Conservation (phyloP, 1,140 invertebrate species). For the Ladona fulva region DNA sequence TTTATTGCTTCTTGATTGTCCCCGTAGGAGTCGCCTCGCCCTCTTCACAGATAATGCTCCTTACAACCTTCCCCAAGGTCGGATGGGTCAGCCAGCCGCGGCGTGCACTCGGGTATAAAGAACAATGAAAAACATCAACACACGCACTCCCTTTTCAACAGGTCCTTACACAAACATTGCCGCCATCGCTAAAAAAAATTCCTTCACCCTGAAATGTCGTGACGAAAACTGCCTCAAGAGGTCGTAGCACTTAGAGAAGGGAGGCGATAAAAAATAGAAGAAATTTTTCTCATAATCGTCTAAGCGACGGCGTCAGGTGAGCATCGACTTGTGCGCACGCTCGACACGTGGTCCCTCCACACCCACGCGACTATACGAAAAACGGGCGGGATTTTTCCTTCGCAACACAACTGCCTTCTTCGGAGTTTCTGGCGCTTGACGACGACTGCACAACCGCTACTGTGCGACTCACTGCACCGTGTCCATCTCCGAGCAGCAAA, state of each 20-base stretch:
- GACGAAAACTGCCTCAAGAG: neutral
- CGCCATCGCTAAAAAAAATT: no score
- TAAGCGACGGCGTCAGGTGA: neutral
- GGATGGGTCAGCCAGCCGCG: neutral
- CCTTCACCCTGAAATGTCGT: no score
- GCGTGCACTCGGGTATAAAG: neutral
- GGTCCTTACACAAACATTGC: no score
- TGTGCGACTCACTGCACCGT: no score
- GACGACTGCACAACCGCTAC: no score
- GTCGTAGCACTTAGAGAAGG: neutral
- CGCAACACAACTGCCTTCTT: no score
- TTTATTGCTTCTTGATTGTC: neutral
- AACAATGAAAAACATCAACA: neutral
- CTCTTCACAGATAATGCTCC: constrained; percentile 1
- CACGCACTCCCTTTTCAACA: no score
- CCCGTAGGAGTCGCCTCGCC: neutral
- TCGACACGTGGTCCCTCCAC: neutral
- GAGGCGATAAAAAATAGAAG: neutral
- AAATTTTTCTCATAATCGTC: neutral
- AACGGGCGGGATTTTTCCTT: neutral
- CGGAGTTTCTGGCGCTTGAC: no score
- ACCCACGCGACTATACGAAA: neutral
- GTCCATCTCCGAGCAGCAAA: no score
- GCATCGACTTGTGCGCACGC: neutral
- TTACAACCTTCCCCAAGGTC: neutral